These are phyloP conservation scores for Trichomalopsis sarcophagae DNA, from an alignment of 1,140 invertebrate genomes.

Conservation along the genomic window DNA sequence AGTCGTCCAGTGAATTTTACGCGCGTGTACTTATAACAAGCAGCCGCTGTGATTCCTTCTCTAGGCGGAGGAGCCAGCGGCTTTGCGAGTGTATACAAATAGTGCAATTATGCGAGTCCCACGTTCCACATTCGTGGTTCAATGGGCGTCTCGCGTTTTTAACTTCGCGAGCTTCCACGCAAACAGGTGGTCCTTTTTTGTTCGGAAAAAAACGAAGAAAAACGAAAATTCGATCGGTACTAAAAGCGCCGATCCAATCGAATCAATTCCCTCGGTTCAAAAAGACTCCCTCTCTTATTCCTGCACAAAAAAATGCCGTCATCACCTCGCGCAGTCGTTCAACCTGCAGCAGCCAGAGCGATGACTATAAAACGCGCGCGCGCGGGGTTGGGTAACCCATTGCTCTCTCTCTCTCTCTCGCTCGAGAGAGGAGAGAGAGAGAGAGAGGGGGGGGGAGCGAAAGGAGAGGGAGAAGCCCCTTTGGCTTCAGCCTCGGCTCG, in stretches of 20 bases:
- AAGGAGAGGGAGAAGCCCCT: conserved; percentile 16
- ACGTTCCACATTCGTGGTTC: conserved; percentile 45
- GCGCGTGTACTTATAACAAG: neutral
- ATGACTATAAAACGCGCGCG: neutral
- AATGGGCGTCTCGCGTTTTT: conserved; percentile 13
- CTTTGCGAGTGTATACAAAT: neutral
- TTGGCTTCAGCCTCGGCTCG: conserved; percentile 30
- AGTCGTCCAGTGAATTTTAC: neutral
- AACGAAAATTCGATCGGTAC: neutral
- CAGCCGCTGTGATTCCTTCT: neutral
- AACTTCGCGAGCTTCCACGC: neutral
- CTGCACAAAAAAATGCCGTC: neutral
- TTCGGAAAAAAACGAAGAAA: neutral
- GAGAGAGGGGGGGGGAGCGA: neutral
- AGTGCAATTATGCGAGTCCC: conserved; percentile 39
- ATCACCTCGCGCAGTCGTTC: conserved; percentile 16
- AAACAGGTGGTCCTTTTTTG: neutral
- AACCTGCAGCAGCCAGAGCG: neutral
- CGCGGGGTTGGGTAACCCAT: conserved; percentile 18
- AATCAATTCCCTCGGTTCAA: neutral
- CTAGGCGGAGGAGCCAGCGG: neutral
- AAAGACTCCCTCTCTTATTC: no score
- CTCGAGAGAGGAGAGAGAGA: neutral
- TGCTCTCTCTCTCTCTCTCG: neutral
- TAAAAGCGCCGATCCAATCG: neutral